Evolutionary conservation across 2,797 vertebrate genomes (phyloP).

Genomic region (Artibeus lituratus): DNA sequence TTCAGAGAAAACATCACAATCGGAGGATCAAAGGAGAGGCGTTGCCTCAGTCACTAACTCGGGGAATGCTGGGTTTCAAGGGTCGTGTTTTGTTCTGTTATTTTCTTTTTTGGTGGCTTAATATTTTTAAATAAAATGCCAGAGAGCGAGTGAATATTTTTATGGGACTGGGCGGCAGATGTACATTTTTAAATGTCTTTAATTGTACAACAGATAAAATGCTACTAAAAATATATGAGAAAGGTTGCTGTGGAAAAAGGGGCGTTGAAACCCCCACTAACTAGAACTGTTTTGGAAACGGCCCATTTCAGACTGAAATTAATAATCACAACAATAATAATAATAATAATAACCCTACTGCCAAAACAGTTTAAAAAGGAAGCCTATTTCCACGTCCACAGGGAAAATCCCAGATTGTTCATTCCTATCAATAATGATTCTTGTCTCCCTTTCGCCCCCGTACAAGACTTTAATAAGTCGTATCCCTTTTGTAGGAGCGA

Average conservation of each 20-base stretch:
- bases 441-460: conserved; percentile 76
- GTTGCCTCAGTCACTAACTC: conserved; percentile 75
- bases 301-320: conserved; percentile 73
- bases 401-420: conserved; percentile 60
- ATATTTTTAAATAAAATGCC: conserved; percentile 78
- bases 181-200: conserved; percentile 75
- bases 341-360: conserved; percentile 14
- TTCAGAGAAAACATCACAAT: conserved; percentile 75
- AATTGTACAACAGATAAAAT: conserved; percentile 76
- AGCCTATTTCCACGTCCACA: conserved; percentile 69
- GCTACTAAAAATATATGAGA: conserved; percentile 58
- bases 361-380: conserved; percentile 67
- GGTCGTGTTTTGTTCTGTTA: conserved; percentile 60
- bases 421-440: conserved; percentile 74
- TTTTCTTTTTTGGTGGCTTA: conserved; percentile 74
- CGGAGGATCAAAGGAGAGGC: conserved; percentile 77
- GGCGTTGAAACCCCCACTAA: conserved; percentile 66
- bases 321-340: background rate
- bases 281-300: conserved; percentile 54
- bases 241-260: conserved; percentile 35
- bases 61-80: conserved; percentile 72
- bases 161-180: conserved; percentile 62
- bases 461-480: conserved; percentile 81
- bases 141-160: conserved; percentile 73
- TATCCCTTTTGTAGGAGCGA: conserved; percentile 78